Conservation (phyloP, 2,797 vertebrate genomes). For the Phoeniculus purpureus region DNA sequence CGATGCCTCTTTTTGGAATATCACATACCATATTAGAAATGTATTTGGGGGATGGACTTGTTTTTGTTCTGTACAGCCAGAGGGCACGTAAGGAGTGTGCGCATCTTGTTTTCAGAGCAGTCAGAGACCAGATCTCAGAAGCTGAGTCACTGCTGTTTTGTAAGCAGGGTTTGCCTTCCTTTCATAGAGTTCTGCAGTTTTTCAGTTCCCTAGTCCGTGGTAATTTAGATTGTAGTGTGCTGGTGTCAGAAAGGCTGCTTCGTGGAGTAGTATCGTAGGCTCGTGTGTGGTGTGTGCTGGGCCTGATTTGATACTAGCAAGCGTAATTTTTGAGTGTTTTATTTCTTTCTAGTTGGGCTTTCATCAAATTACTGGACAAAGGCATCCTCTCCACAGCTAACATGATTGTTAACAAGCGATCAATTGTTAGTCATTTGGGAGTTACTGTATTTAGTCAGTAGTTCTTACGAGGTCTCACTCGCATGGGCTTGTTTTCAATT, state of each 20-base stretch:
- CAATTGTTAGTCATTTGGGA: background rate
- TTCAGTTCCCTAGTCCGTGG: conserved; percentile 6
- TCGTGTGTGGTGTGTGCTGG: background rate
- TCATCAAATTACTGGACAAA: background rate
- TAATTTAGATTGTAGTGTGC: conserved; percentile 38
- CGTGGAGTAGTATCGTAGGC: background rate
- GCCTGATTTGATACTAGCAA: background rate
- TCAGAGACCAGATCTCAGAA: background rate
- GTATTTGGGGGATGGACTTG: background rate
- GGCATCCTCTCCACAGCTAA: background rate
- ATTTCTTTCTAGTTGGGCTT: background rate
- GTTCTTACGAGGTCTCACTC: background rate
- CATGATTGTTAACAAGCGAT: background rate
- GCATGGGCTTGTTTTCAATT: background rate
- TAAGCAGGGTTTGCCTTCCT: conserved; percentile 54
- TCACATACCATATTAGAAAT: background rate
- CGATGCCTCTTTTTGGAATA: background rate
- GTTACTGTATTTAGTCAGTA: background rate
- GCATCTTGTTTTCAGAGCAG: conserved; percentile 36
- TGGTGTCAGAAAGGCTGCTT: conserved; percentile 62
- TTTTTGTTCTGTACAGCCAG: background rate
- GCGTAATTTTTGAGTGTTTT: background rate
- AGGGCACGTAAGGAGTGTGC: background rate
- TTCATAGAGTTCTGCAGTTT: conserved; percentile 43
- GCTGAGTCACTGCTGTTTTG: conserved; percentile 61